phyloP scores from a whole-genome alignment of 2,113 vertebrate genomes.

The Passer domesticus region DNA sequence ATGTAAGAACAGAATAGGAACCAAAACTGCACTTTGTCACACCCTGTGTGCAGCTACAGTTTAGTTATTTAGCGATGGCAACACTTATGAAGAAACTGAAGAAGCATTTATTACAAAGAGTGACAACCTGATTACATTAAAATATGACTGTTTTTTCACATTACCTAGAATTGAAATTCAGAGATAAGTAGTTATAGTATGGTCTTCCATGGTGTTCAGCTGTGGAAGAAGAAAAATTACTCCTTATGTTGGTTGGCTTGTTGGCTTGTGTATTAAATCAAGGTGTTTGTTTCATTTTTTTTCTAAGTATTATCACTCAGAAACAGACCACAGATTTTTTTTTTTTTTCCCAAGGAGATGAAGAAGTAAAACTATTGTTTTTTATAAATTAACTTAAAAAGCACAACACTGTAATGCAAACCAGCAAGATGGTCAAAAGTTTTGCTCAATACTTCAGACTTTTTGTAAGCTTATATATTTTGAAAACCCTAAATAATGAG shows the following conservation, averaged over 20 bases:
- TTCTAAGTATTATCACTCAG: background rate
- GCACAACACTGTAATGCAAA: background rate
- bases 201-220: background rate
- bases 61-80: background rate
- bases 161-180: background rate
- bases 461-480: background rate
- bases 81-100: background rate
- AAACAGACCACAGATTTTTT: background rate
- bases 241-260: background rate
- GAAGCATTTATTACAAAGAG: background rate
- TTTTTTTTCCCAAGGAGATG: background rate
- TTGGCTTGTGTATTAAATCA: background rate
- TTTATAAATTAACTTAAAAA: background rate
- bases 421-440: background rate
- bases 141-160: background rate
- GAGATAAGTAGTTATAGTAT: background rate
- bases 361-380: background rate
- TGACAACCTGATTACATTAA: background rate
- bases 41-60: accelerated
- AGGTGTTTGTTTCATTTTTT: background rate
- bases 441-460: background rate
- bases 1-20: background rate
- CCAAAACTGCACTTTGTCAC: background rate
- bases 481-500: background rate
- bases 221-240: background rate